phyloP scores from a whole-genome alignment of 1,140 invertebrate species.

The Harlomillsia oculata region DNA sequence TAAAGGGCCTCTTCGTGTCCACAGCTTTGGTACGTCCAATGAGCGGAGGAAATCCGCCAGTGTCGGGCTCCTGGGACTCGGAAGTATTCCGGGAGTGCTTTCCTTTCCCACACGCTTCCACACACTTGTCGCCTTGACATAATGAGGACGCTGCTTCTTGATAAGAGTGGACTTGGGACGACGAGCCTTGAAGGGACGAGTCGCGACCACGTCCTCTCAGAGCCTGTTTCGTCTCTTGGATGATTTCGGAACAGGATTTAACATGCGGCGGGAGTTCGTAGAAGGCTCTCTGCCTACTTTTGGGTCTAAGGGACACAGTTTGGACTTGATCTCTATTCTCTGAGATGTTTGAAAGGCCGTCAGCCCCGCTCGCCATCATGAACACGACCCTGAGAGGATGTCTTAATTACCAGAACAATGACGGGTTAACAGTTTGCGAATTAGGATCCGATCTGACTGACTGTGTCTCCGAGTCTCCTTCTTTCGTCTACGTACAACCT shows the following conservation, averaged over 20 bases:
- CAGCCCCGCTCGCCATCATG: too few relatives aligned
- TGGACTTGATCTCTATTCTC: too few relatives aligned
- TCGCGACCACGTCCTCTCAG: conserved; percentile 13
- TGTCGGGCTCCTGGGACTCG: neutral
- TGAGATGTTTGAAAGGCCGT: too few relatives aligned
- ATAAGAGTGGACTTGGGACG: neutral
- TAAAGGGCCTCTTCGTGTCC: conserved; percentile 65
- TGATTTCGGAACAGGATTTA: conserved; percentile 34
- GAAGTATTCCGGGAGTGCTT: neutral
- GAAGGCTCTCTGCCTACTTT: conserved; percentile 22
- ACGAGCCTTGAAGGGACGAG: neutral
- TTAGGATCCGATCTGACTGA: too few relatives aligned
- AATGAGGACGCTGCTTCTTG: neutral
- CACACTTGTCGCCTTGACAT: neutral
- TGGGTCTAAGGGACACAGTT: too few relatives aligned
- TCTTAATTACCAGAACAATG: too few relatives aligned
- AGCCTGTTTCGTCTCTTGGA: conserved; percentile 30
- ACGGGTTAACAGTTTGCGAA: too few relatives aligned
- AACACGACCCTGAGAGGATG: too few relatives aligned
- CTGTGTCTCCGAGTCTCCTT: too few relatives aligned
- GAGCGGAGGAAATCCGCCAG: neutral
- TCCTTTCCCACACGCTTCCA: too few relatives aligned
- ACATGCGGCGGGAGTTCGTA: conserved; percentile 34
- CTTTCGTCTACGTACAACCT: too few relatives aligned
- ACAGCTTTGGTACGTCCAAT: conserved; percentile 44